Conservation (phyloP, 1,140 invertebrate genomes). For the Macrosteles quadrilineatus region DNA sequence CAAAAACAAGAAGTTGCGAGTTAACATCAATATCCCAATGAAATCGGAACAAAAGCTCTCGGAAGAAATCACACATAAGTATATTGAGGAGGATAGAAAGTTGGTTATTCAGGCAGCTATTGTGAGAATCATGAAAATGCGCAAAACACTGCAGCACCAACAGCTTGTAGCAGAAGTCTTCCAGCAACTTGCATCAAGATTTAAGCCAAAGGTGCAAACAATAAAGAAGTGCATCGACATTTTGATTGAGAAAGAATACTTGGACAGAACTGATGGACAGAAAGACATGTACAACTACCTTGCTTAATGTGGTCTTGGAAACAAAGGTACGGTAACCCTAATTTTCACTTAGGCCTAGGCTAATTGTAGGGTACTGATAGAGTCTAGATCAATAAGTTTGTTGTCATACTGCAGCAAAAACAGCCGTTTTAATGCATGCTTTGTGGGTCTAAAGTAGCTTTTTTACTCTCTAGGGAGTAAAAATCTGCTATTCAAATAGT, state of each 20-base stretch:
- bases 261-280: conserved; percentile 94
- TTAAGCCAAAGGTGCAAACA: conserved; percentile 96
- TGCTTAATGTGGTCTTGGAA: no score
- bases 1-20: conserved; percentile 96
- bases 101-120: conserved; percentile 97
- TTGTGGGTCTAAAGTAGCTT: no score
- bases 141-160: conserved; percentile 94
- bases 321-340: no score
- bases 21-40: conserved; percentile 98
- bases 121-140: conserved; percentile 99
- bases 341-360: no score
- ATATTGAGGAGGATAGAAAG: conserved; percentile 98
- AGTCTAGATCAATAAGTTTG: no score
- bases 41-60: conserved; percentile 96
- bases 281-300: conserved; percentile 96
- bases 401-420: no score
- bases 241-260: conserved; percentile 98
- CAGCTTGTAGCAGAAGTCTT: conserved; percentile 95
- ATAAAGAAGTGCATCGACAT: conserved; percentile 99
- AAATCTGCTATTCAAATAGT: no score
- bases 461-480: no score
- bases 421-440: no score
- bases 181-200: conserved; percentile 90
- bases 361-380: no score
- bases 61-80: conserved; percentile 96